Conservation (phyloP, 2,797 vertebrate species). For the Linurgus olivaceus region DNA sequence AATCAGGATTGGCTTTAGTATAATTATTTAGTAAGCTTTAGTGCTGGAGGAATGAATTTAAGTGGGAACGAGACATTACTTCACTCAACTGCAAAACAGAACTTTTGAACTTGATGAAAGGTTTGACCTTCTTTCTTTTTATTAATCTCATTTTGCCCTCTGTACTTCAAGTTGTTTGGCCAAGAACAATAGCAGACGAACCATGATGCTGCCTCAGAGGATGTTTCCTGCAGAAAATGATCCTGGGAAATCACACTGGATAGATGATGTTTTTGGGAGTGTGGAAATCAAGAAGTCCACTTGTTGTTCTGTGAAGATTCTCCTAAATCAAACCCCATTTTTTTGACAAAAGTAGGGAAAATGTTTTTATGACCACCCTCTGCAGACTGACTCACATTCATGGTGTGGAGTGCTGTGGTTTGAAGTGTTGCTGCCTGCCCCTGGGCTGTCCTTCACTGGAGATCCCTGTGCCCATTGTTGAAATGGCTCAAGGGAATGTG, state of each 20-base stretch:
- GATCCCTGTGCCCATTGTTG: neutral
- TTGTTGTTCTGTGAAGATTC: neutral
- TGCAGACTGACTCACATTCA: rapidly evolving
- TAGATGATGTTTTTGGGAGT: neutral
- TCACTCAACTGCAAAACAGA: neutral
- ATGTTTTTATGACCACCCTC: neutral
- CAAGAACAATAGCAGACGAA: neutral
- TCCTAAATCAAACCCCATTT: neutral
- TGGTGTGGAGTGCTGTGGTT: neutral
- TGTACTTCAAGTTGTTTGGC: neutral
- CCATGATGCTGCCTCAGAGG: neutral
- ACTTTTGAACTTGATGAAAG: neutral
- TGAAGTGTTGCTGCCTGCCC: neutral
- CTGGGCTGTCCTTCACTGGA: neutral
- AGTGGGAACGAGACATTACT: neutral
- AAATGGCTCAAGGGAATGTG: rapidly evolving
- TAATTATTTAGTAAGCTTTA: neutral
- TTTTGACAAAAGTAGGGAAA: neutral
- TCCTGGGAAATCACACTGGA: neutral
- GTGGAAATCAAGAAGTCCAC: neutral
- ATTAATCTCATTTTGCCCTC: neutral
- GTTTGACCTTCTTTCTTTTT: neutral
- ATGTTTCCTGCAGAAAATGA: neutral
- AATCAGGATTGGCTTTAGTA: neutral
- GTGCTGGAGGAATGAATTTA: neutral